These are phyloP conservation scores for Aldrovandia affinis DNA, from an alignment of 2,797 vertebrate genomes.

Conservation along the genomic window DNA sequence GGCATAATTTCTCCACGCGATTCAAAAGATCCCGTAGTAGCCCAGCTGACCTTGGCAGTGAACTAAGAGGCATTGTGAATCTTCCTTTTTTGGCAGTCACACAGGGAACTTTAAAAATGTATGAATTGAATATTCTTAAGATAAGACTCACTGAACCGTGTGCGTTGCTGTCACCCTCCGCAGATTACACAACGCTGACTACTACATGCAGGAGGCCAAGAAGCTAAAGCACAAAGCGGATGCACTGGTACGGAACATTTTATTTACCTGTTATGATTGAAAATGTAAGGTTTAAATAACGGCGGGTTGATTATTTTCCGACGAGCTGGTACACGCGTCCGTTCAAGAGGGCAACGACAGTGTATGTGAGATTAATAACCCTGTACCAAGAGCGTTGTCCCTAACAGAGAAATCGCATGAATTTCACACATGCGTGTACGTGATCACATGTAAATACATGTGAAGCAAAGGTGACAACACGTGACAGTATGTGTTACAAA, in stretches of 20 bases:
- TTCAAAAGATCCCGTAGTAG: background rate
- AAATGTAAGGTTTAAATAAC: background rate
- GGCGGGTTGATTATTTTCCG: background rate
- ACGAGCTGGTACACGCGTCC: background rate
- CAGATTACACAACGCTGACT: constrained; percentile 93
- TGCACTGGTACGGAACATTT: constrained; percentile 81
- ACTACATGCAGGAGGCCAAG: constrained; percentile 98
- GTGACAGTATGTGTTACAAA: too few relatives aligned
- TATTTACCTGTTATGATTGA: background rate
- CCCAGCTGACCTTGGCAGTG: background rate
- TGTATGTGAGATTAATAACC: background rate
- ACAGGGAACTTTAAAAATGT: constrained; percentile 20
- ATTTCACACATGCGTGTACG: too few relatives aligned
- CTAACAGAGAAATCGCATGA: too few relatives aligned
- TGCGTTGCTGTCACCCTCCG: constrained; percentile 45
- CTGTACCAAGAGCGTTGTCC: background rate
- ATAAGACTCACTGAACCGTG: constrained; percentile 8
- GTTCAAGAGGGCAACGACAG: background rate
- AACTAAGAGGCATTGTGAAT: background rate
- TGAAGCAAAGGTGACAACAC: too few relatives aligned
- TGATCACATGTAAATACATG: too few relatives aligned
- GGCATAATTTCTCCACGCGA: background rate
- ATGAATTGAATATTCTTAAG: constrained; percentile 24
- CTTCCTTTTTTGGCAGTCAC: constrained; percentile 18
- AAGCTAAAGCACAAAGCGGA: constrained; percentile 97